Base-by-base conservation (phyloP, 2,888 invertebrate species). In the Apotomis capreana region DNA sequence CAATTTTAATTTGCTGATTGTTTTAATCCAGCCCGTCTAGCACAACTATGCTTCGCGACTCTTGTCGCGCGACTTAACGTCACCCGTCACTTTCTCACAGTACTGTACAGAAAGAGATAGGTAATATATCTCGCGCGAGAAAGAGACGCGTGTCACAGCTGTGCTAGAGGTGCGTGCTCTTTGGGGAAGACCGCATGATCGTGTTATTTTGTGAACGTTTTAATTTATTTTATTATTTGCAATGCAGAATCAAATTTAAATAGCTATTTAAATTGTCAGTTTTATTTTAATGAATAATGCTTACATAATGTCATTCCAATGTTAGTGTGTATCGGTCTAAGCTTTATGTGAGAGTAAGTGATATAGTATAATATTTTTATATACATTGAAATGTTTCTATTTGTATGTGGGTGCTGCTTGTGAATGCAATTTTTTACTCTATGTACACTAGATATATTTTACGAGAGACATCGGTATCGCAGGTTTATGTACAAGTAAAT, bases 231-330 rank as follows among this genome's bases (percentile, higher is more conserved):
- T 68, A 68, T 72, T 72, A 46, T 68, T 72, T 72, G 58, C 68
- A 54, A 62, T 68, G 62, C 72, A 63, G 71, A 67, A 58, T 68
- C 62, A 72, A 68, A 63, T 52, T 26, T 72, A 13, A 51, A 59
- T 68, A 68, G 67, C 49, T 71, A 67, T 68, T 83, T 80, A 81
- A 80, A 80, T 82, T 80, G 81, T 85, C 81, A 82, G 78, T 86
- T 84, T 83, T 65, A 63, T 86, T 84, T 83, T 65, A 63, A 46
- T 57, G n/a, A 87, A 80, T 84, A 87, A 88, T 89, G 87, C 89
- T 87, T 88, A 82, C 76, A 82, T 81, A 79, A 88, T 89, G 87
- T 89, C 92, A 93, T 93, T 93, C 92, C 92, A 93, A 88, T 89
- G 87, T 87, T 89, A 89, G 88, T 79, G 82, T 87, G 86, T 85